Evolutionary conservation across 2,888 invertebrate species (phyloP).

Genomic region (Ormyrus thymus): DNA sequence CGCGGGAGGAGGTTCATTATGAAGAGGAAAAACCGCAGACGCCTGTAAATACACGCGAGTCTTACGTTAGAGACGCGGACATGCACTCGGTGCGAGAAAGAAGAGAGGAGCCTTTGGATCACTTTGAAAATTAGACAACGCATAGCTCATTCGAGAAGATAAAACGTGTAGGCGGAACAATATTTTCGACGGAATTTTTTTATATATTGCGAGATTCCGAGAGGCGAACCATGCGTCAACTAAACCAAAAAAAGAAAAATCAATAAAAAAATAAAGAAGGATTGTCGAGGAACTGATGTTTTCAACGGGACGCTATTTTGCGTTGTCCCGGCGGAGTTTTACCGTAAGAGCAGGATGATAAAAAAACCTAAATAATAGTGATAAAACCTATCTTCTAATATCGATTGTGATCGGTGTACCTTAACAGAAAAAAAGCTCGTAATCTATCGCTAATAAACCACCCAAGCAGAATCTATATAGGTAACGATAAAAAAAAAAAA

Average conservation of each 20-base stretch:
- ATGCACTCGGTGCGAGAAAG: neutral
- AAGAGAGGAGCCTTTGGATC: slow-evolving; percentile 5
- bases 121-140: slow-evolving; percentile 15
- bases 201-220: slow-evolving; percentile 30
- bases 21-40: neutral
- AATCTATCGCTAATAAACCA: slow-evolving; percentile 24
- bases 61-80: neutral
- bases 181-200: slow-evolving; percentile 41
- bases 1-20: too few relatives aligned
- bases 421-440: slow-evolving; percentile 59
- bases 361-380: slow-evolving; percentile 13
- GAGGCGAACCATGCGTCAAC: neutral
- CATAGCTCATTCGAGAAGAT: slow-evolving; percentile 23
- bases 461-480: slow-evolving; percentile 4
- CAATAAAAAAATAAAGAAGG: neutral
- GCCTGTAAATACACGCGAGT: slow-evolving; percentile 41
- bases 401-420: slow-evolving; percentile 69
- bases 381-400: slow-evolving; percentile 49
- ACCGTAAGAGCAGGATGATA: slow-evolving; percentile 22
- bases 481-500: slow-evolving; percentile 31
- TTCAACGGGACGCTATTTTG: slow-evolving; percentile 40
- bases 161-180: slow-evolving; percentile 18
- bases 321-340: neutral
- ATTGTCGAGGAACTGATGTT: slow-evolving; percentile 34
- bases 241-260: neutral